Percentiles rank a stretch among this genome's conserved stretches.
These are phyloP conservation scores for Caiman crocodilus DNA, from an alignment of 2,797 vertebrate species.

Conservation along the genomic window DNA sequence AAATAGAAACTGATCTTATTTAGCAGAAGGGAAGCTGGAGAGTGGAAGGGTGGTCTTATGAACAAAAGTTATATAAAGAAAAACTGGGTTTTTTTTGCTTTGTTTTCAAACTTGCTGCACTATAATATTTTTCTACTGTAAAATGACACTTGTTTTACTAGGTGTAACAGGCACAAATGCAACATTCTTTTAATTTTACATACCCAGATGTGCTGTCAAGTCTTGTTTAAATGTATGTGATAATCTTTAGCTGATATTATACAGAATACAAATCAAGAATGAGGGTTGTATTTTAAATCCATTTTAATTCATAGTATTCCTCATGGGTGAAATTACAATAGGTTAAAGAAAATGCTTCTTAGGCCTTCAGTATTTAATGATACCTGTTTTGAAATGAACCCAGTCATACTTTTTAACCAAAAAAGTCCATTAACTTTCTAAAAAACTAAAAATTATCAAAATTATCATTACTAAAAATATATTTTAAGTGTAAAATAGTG, in stretches of 20 bases:
- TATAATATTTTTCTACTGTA: too few species aligned
- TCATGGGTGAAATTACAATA: not conserved
- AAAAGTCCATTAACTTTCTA: not conserved
- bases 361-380: not conserved
- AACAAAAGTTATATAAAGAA: not conserved
- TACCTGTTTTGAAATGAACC: not conserved
- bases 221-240: not conserved
- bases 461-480: not conserved
- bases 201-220: not conserved
- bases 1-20: not conserved
- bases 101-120: not conserved
- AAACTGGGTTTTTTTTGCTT: not conserved
- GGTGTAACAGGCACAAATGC: not conserved
- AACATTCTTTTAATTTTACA: not conserved
- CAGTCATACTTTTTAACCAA: not conserved
- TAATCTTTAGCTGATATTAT: not conserved
- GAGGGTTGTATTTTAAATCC: not conserved
- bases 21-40: not conserved
- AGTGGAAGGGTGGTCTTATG: not conserved
- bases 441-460: too few species aligned
- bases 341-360: not conserved
- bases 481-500: not conserved
- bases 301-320: not conserved
- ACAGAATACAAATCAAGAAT: not conserved
- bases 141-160: not conserved